A percentile compares a stretch with the other conserved stretches of the same genome.
Evolutionary conservation across 2,888 invertebrate species (phyloP).

Genomic region (Dione vanillae): DNA sequence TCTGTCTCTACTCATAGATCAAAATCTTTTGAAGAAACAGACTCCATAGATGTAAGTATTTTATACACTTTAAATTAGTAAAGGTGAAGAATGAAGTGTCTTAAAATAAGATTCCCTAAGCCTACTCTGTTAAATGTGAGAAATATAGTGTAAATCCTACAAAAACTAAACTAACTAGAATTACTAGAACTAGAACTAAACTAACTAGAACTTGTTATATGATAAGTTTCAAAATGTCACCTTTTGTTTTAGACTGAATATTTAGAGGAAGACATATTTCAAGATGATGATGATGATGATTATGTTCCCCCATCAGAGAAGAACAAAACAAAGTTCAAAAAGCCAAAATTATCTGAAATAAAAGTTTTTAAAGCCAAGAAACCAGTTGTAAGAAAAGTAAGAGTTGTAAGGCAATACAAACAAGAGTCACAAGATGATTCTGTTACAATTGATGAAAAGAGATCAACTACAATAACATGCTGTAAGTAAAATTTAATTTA

Average conservation of each 20-base stretch:
- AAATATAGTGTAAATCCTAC: no score
- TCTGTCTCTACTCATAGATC: conserved; percentile 25
- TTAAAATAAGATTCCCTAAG: no score
- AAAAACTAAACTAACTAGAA: no score
- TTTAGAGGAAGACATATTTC: conserved; percentile 69
- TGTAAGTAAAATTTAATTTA: conserved; percentile 64
- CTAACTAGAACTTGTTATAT: no score
- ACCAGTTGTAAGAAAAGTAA: conserved; percentile 68
- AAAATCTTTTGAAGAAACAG: conserved; percentile 22
- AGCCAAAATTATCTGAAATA: conserved; percentile 71
- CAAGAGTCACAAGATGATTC: conserved; percentile 55
- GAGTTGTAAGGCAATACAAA: conserved; percentile 66
- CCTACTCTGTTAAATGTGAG: no score
- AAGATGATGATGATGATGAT: conserved; percentile 73
- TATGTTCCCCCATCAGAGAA: conserved; percentile 71
- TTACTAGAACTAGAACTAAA: no score
- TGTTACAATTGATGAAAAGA: conserved; percentile 58
- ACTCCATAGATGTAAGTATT: conserved; percentile 65
- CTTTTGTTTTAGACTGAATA: conserved; percentile 64
- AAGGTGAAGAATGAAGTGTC: neutral
- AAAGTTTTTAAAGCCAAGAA: conserved; percentile 74
- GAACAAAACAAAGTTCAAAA: conserved; percentile 68
- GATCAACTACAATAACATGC: conserved; percentile 76
- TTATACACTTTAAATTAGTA: neutral
- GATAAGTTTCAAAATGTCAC: neutral